These are phyloP conservation scores for Caerostris darwini DNA, from an alignment of 1,140 invertebrate genomes.

Conservation along the genomic window DNA sequence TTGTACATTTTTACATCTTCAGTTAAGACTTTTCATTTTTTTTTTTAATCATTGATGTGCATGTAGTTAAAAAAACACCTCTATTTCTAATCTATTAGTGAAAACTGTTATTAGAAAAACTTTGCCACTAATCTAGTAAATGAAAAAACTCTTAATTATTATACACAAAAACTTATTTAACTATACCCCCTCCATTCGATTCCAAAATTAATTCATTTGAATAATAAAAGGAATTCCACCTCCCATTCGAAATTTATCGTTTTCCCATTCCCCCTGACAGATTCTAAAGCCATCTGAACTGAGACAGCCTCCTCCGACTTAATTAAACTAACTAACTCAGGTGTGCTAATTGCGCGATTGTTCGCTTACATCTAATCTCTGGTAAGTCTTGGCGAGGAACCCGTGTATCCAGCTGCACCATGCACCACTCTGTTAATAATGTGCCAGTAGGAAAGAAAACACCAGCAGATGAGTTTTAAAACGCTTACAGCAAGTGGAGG, in stretches of 20 bases:
- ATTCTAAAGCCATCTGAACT: neutral
- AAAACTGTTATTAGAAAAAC: too few species aligned
- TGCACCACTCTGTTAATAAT: neutral
- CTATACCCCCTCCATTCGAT: neutral
- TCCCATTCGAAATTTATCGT: neutral
- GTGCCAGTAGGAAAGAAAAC: conserved; percentile 17
- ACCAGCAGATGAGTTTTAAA: conserved; percentile 25
- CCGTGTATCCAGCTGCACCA: neutral
- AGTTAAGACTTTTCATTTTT: too few species aligned
- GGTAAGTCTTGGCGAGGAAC: neutral
- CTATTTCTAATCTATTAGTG: too few species aligned
- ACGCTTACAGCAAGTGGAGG: neutral
- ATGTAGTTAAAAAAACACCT: too few species aligned
- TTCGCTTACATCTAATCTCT: conserved; percentile 67
- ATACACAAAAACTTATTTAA: too few species aligned
- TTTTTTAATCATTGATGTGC: too few species aligned
- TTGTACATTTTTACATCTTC: too few species aligned
- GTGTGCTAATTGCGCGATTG: conserved; percentile 70
- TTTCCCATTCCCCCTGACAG: neutral
- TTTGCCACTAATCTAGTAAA: too few species aligned
- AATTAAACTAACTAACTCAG: conserved; percentile 70
- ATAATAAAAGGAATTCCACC: neutral
- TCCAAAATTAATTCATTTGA: neutral
- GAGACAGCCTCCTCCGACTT: conserved; percentile 14
- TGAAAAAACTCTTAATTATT: too few species aligned